Percentiles rank a stretch among this genome's conserved stretches.
Conservation (phyloP, 2,888 invertebrate species). For the Phaedon cochleariae region DNA sequence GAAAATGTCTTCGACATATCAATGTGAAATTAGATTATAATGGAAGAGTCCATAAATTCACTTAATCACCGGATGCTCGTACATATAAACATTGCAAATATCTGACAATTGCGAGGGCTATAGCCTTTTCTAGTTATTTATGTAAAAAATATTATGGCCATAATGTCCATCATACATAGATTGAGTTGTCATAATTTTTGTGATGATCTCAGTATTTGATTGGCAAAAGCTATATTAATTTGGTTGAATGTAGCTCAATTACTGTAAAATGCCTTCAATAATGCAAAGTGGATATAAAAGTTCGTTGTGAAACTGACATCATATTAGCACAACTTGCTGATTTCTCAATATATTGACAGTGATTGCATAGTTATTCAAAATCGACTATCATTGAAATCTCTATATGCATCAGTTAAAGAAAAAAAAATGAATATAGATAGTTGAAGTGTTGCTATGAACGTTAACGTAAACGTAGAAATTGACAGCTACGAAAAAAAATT, state of each 20-base stretch:
- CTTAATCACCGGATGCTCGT: background rate
- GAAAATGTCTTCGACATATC: background rate
- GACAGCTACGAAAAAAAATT: too few relatives aligned
- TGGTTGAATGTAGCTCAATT: constrained; percentile 51
- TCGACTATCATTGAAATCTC: too few relatives aligned
- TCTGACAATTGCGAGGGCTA: constrained; percentile 20
- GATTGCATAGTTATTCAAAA: too few relatives aligned
- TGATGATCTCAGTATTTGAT: constrained; percentile 33
- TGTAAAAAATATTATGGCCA: background rate
- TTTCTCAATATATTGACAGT: background rate
- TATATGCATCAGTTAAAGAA: too few relatives aligned
- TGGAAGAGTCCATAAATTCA: background rate
- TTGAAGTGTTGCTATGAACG: too few relatives aligned
- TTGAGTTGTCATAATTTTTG: constrained; percentile 17
- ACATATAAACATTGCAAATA: constrained; percentile 19
- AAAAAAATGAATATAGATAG: too few relatives aligned
- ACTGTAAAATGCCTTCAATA: constrained; percentile 56
- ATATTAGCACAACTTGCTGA: background rate
- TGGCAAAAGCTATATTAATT: constrained; percentile 35
- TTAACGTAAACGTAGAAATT: too few relatives aligned
- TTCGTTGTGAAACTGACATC: constrained; percentile 16
- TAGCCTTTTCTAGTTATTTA: background rate
- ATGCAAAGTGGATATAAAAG: constrained; percentile 52
- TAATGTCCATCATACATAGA: background rate
- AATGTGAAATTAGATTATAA: background rate